Base-by-base conservation (phyloP, 1,140 invertebrate species). In the Atta texana region DNA sequence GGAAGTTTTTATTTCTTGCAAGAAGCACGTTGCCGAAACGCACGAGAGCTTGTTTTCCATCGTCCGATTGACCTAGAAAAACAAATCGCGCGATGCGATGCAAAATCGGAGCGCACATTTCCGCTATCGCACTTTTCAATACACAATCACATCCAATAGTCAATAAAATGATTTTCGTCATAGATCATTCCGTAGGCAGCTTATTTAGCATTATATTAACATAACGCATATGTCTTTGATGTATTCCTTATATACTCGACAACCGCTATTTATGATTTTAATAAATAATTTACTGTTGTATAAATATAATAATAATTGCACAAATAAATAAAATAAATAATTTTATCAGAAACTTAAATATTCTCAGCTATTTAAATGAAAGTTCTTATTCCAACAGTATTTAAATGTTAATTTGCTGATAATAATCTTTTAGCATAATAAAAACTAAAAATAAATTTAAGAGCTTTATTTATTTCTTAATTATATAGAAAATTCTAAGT, bases 41-140 rank as follows among this genome's bases (percentile, higher is more conserved):
- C 18, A n/a, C 66, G 71, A 89, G 84, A 57, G 24, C 53, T 72
- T 55, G 18, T 31, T 28, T 39, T 8, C 44, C 18, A 71, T 76
- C 71, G 55, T 12, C 51, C 21, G 39, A 63, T 44, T 89, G 69
- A 89, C 76, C 85, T 68, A 87, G 77, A 87, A 89, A 90, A 77
- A 87, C 71, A 89, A 61, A 77, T 72, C 28, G 53, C 44, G 16
- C 66, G 53, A 44, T 61, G 57, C 72, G 64, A 66, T 72, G 69
- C 21, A 34, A 51, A 53, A 71, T 61, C 53, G 31, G 31, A 59
- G 16, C 59, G 57, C 34, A 14, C 18, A 18, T 89, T 64, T 81
- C n/a, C 68, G 49, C 51, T 64, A 63, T 74, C 76, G 34, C 51
- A 51, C 34, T 68, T 87, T 87, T 84, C 7, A 34, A 2, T n/a